phyloP scores from a whole-genome alignment of 2,888 invertebrate species.

The Sminthurinus aureus region DNA sequence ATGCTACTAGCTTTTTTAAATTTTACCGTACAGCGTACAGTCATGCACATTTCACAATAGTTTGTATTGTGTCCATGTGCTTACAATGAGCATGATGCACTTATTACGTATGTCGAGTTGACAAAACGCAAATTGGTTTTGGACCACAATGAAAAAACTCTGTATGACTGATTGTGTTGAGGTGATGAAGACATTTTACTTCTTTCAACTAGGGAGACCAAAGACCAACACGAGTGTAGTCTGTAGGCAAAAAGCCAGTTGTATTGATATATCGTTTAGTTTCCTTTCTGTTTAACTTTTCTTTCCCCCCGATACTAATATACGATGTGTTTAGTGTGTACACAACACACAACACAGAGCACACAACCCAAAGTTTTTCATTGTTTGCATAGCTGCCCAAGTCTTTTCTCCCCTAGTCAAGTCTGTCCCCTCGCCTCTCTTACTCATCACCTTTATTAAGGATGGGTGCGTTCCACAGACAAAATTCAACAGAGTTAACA shows the following conservation, averaged over 20 bases:
- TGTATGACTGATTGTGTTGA: constrained; percentile 21
- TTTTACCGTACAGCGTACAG: no score
- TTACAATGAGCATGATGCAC: no score
- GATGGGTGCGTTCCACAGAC: not conserved
- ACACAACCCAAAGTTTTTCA: constrained; percentile 36
- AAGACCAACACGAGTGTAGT: constrained; percentile 10
- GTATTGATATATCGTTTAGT: constrained; percentile 26
- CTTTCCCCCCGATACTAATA: constrained; percentile 13
- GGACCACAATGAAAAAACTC: constrained; percentile 20
- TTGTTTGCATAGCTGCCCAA: constrained; percentile 45
- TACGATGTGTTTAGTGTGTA: not conserved
- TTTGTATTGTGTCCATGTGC: no score
- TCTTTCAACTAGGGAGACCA: not conserved
- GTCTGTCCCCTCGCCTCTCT: not conserved
- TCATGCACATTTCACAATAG: no score
- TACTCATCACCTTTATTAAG: not conserved
- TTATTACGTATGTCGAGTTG: not conserved
- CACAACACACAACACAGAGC: constrained; percentile 29
- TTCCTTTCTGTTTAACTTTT: constrained; percentile 13
- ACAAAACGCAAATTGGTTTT: constrained; percentile 7
- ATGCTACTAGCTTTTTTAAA: no score
- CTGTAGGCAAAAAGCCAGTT: no score
- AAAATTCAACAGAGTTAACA: no score
- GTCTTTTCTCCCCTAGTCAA: not conserved
- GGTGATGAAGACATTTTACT: constrained; percentile 33